Evolutionary conservation across 2,888 invertebrate genomes (phyloP), one percentile per base, ranked within the genome.

Genomic region (Leptinotarsa haldemani): DNA sequence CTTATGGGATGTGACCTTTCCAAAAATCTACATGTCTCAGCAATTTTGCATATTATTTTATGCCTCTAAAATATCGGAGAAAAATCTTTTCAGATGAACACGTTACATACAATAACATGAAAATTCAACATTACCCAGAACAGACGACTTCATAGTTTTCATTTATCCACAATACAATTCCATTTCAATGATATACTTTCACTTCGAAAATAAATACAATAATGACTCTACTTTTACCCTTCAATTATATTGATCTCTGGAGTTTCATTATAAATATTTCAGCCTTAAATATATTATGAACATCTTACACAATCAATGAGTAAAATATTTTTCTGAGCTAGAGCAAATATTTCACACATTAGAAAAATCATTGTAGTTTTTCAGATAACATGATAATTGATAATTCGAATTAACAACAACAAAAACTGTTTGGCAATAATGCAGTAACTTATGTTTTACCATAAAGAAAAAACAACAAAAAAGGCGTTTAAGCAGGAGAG

Each of bases 271-370:
- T 76, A 77, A 79, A 78, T 77, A 78, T 68, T 78, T 81, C 81
- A 80, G 81, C 81, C 80, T 81, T 81, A 80, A 77, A 70, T 79
- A 74, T 77, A 76, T 65, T 71, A 70, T 74, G 50, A 75, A 70
- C 48, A 63, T 68, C 18, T 65, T 53, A 53, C 58, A 71, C 63
- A 58, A 40, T 47, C 71, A 53, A 22, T 50, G 53, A 25, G 61
- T 66, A 25, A 25, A 71, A 56, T 65, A 65, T n/a, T 56, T 66
- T 53, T 47, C 46, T 3, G 13, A 61, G 46, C 52, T 50, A 47
- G 40, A 52, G 61, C 16, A 61, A 25, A 61, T 61, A 61, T 61
- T 61, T 61, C 22, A 50, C 18, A 56, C 56, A 61, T 61, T 25
- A 25, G 12, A 58, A 20, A 22, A 25, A 40, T 61, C 61, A 61